A percentile compares a stretch with the other conserved stretches of the same genome.
These are phyloP conservation scores for Bombus pyrosoma DNA, from an alignment of 1,140 invertebrate genomes.

Conservation along the genomic window DNA sequence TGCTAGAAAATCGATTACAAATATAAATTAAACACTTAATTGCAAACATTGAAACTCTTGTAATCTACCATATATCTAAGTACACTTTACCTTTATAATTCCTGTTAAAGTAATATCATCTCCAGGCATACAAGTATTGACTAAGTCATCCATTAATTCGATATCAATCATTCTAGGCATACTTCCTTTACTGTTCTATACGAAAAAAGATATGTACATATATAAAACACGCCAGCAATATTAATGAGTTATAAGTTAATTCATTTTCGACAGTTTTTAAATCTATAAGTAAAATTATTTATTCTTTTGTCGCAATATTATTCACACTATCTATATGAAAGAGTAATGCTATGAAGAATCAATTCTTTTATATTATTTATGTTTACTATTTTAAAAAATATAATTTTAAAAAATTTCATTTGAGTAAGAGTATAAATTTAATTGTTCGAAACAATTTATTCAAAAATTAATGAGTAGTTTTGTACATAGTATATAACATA, in stretches of 20 bases:
- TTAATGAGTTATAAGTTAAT: not conserved
- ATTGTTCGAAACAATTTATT: not conserved
- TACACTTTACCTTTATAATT: conserved; percentile 87
- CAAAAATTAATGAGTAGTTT: too few species aligned
- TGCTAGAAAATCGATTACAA: not conserved
- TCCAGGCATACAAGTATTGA: conserved; percentile 93
- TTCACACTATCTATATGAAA: not conserved
- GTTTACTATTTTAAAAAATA: not conserved
- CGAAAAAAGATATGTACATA: conserved; percentile 27
- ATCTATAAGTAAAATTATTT: not conserved
- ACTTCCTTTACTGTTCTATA: conserved; percentile 87
- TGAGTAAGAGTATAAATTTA: not conserved
- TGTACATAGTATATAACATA: too few species aligned
- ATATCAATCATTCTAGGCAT: conserved; percentile 94
- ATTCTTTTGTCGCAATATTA: not conserved
- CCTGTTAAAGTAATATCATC: conserved; percentile 95
- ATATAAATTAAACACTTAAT: not conserved
- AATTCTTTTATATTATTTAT: not conserved
- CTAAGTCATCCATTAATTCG: conserved; percentile 92
- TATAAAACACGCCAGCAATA: not conserved
- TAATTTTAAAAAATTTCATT: not conserved
- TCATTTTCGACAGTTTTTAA: not conserved
- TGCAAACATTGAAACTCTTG: conserved; percentile 9
- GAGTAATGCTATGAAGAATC: not conserved
- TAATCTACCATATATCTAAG: not conserved